Evolutionary conservation across 2,113 vertebrate species (phyloP).

Genomic region (Chionomys nivalis): DNA sequence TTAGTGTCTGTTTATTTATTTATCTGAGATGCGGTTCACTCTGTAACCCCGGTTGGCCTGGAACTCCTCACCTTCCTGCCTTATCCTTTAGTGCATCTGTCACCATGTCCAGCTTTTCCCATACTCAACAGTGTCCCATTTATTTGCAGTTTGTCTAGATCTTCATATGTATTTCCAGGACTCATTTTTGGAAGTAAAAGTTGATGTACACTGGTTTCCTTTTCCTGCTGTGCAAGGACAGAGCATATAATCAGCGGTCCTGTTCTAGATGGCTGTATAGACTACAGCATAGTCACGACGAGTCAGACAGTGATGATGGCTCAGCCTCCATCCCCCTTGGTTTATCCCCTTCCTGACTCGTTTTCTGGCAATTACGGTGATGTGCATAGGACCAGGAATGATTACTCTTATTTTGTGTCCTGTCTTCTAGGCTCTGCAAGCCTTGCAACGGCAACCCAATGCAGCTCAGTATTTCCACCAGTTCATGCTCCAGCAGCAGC

Average conservation of each 20-base stretch:
- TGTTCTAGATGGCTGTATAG: not conserved
- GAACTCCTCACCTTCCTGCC: not conserved
- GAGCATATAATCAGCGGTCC: not conserved
- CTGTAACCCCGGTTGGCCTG: not conserved
- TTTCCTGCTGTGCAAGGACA: not conserved
- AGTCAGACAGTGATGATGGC: not conserved
- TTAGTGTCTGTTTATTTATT: not conserved
- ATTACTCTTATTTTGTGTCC: not conserved
- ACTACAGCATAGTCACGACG: not conserved
- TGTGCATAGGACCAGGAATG: not conserved
- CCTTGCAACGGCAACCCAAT: constrained; percentile 96
- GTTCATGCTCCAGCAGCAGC: constrained; percentile 98
- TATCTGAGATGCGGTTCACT: not conserved
- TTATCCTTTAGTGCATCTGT: not conserved
- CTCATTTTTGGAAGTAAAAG: constrained; percentile 17
- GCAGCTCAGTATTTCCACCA: constrained; percentile 99
- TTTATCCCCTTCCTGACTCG: not conserved
- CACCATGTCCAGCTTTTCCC: not conserved
- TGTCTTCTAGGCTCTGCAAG: constrained; percentile 92
- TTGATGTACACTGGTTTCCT: not conserved
- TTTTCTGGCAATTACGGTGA: not conserved
- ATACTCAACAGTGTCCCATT: not conserved
- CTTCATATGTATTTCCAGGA: not conserved
- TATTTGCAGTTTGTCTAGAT: constrained; percentile 25
- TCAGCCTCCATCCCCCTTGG: not conserved